These are phyloP conservation scores for Synanthedon tipuliformis DNA, from an alignment of 2,888 invertebrate species.

Conservation along the genomic window DNA sequence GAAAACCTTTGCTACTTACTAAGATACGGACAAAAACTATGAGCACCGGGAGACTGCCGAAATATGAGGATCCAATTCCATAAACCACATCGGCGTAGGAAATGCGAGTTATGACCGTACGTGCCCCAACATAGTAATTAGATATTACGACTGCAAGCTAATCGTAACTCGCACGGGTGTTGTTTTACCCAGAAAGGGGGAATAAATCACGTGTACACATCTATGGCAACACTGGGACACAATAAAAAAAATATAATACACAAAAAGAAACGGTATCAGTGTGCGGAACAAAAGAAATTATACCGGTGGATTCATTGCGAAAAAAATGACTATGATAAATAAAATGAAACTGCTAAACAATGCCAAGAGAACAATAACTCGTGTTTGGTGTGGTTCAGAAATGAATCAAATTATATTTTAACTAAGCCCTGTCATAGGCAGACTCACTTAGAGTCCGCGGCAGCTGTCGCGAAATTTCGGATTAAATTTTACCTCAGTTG, in stretches of 20 bases:
- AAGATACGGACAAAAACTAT: conserved; percentile 53
- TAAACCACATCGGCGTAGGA: conserved; percentile 66
- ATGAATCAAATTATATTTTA: conserved; percentile 58
- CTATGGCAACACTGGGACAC: conserved; percentile 49
- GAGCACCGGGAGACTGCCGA: conserved; percentile 61
- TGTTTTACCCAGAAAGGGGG: conserved; percentile 65
- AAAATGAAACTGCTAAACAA: conserved; percentile 62
- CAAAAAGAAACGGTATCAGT: conserved; percentile 58
- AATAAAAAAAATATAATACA: conserved; percentile 34
- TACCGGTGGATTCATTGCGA: conserved; percentile 55
- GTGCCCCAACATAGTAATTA: conserved; percentile 69
- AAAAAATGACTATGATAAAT: conserved; percentile 66
- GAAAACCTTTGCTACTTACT: conserved; percentile 30
- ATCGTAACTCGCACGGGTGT: conserved; percentile 68
- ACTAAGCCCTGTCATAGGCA: conserved; percentile 42
- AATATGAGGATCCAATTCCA: conserved; percentile 69
- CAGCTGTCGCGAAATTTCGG: conserved; percentile 56
- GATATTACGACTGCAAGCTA: conserved; percentile 64
- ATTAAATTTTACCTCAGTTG: conserved; percentile 43
- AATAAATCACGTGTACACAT: conserved; percentile 53
- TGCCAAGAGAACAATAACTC: conserved; percentile 51
- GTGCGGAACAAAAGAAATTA: conserved; percentile 67
- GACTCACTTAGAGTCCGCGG: conserved; percentile 26
- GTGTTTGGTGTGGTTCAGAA: conserved; percentile 42
- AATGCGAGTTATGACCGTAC: conserved; percentile 64